A percentile compares a stretch with the other conserved stretches of the same genome.
phyloP scores from a whole-genome alignment of 2,113 vertebrate species.

The Casuarius casuarius region DNA sequence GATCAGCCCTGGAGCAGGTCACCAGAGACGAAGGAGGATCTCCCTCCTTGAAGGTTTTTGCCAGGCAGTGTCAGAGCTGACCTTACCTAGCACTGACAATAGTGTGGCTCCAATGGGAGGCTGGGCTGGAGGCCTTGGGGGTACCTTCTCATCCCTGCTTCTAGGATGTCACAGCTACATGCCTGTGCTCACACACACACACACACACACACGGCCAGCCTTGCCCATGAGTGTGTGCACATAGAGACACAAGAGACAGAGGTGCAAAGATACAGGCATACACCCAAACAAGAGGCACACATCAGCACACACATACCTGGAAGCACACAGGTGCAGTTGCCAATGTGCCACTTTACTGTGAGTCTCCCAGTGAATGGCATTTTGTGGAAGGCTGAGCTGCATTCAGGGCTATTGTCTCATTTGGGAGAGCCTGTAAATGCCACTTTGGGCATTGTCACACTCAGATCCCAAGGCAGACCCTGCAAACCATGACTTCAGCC shows the following conservation, averaged over 20 bases:
- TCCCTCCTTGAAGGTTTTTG: background rate
- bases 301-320: background rate
- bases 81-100: background rate
- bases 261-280: fast-evolving
- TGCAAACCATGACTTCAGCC: background rate
- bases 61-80: background rate
- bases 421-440: background rate
- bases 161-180: no score
- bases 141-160: background rate
- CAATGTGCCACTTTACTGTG: fast-evolving
- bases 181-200: no score
- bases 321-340: fast-evolving
- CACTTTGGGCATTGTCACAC: background rate
- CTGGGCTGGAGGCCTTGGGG: background rate
- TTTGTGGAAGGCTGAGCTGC: background rate
- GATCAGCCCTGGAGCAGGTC: background rate
- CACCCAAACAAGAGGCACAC: background rate
- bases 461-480: background rate
- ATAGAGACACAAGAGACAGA: background rate
- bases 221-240: no score
- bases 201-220: no score
- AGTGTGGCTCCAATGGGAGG: background rate
- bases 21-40: background rate
- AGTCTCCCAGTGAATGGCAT: background rate
- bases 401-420: background rate